Percentiles rank a stretch among this genome's conserved stretches.
phyloP scores from a whole-genome alignment of 2,113 vertebrate genomes.

The Xiphophorus hellerii region DNA sequence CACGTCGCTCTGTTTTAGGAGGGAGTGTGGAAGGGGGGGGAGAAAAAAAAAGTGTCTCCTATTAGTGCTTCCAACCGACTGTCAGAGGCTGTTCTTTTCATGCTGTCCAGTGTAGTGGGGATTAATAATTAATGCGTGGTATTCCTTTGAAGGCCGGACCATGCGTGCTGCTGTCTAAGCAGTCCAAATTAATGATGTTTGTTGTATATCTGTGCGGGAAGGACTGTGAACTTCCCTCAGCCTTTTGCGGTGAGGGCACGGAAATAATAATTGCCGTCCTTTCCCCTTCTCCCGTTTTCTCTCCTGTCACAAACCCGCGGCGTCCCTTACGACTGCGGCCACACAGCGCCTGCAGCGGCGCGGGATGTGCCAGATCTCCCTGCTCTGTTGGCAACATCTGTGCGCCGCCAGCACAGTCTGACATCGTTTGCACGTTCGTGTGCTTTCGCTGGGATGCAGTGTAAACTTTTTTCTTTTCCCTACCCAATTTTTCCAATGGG shows the following conservation, averaged over 20 bases:
- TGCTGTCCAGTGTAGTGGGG: constrained; percentile 12
- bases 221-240: constrained; percentile 35
- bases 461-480: not conserved
- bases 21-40: constrained; percentile 1
- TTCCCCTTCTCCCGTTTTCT: not conserved
- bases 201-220: constrained; percentile 29
- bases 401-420: not conserved
- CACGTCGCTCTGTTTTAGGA: constrained; percentile 32
- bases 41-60: constrained; percentile 8
- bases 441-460: not conserved
- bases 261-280: constrained; percentile 41
- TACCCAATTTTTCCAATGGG: not conserved
- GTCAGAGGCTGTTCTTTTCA: constrained; percentile 30
- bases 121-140: constrained; percentile 49
- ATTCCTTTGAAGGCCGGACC: constrained; percentile 42
- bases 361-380: constrained; percentile 39
- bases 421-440: not conserved
- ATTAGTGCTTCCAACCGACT: constrained; percentile 16
- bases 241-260: constrained; percentile 37
- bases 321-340: constrained; percentile 28
- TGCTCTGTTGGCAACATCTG: constrained; percentile 13
- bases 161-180: constrained; percentile 26
- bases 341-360: constrained; percentile 39
- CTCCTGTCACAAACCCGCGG: constrained; percentile 3
- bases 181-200: constrained; percentile 51